Base-by-base conservation (phyloP, 2,888 invertebrate species). In the Chrysomela aeneicollis region DNA sequence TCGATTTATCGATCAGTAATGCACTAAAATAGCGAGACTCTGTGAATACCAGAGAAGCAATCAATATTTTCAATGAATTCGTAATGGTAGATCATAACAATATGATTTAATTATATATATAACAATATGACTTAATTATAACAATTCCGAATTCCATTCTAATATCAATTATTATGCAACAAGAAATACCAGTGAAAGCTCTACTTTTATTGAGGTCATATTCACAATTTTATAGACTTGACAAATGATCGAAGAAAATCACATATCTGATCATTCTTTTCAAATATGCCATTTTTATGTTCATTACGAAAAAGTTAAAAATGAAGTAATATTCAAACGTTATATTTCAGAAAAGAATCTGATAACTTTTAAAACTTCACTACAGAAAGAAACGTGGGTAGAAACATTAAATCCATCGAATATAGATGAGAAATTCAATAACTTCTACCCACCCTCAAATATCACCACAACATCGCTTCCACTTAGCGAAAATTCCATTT, bases 41-140 rank as follows among this genome's bases (percentile, higher is more conserved):
- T 47, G 17, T 47, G 47, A 47, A 47, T 47, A 17, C 47, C 17
- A 47, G 47, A 47, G 47, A 47, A 47, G n/a, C 47, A 47, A 47
- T 47, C 15, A 46, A 47, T 47, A 47, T 47, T 47, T 47, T 47
- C 17, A 47, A 47, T 47, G 47, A 47, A 47, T 47, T 47, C 17
- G 47, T 15, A 47, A 47, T 47, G 17, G 47, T 47, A n/a, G 18
- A 47, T 47, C 17, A 47, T 17, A 47, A 18, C 17, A 47, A 47
- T 15, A n/a, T n/a, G n/a, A n/a, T n/a, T n/a, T n/a, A n/a, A n/a
- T n/a, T n/a, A n/a, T n/a, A n/a, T n/a, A n/a, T n/a, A n/a, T n/a
- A n/a, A n/a, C n/a, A n/a, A n/a, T n/a, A n/a, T n/a, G n/a, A n/a
- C n/a, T n/a, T n/a, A n/a, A n/a, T n/a, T n/a, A n/a, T n/a, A n/a